phyloP scores from a whole-genome alignment of 2,888 invertebrate genomes.

The Ashinkailepas kermadecensis region DNA sequence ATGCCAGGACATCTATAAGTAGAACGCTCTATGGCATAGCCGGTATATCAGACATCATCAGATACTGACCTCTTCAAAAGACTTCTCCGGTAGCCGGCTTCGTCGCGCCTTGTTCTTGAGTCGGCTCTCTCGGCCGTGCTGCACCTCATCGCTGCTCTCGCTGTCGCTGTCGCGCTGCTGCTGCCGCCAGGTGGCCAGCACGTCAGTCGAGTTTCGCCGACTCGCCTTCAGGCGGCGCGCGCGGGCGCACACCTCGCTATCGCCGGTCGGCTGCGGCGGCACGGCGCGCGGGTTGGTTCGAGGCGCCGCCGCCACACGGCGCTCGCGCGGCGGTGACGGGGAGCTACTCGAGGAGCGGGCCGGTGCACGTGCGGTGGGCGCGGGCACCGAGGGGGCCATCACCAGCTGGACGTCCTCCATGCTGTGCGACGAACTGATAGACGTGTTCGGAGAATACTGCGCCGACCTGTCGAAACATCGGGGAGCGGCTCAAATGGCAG shows the following conservation, averaged over 20 bases:
- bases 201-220: neutral
- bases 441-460: constrained; percentile 29
- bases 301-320: neutral
- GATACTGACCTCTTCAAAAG: constrained; percentile 12
- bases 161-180: constrained; percentile 15
- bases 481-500: no score
- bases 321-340: constrained; percentile 20
- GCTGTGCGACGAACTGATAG: constrained; percentile 34
- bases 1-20: no score
- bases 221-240: constrained; percentile 16
- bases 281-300: constrained; percentile 2
- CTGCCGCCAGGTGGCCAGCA: constrained; percentile 21
- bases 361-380: neutral
- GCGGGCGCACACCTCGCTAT: neutral
- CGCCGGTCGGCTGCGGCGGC: neutral
- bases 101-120: constrained; percentile 2
- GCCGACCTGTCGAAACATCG: neutral
- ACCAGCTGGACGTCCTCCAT: constrained; percentile 31
- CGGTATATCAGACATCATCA: no score
- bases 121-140: neutral
- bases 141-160: constrained; percentile 13
- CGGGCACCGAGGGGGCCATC: neutral
- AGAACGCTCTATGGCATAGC: no score
- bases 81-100: neutral
- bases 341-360: constrained; percentile 22